Evolutionary conservation across 2,888 invertebrate genomes (phyloP), one percentile per base, ranked within the genome.

Genomic region (Drosophila bunnanda): DNA sequence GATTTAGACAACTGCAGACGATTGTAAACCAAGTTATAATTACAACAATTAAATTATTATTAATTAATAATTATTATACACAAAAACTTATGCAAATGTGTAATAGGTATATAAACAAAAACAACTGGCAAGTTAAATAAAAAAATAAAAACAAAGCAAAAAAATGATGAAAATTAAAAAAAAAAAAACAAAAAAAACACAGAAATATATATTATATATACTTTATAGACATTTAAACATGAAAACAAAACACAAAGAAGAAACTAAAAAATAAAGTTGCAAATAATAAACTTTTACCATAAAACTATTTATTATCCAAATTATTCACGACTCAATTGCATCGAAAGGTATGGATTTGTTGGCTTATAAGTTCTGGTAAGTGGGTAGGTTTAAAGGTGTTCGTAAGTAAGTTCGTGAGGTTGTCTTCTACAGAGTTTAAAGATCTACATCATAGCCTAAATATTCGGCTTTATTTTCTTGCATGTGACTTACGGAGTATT

Each of bases 201-300:
- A 83, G 83, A 83, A 82, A 89, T 89, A 89, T 89, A 84, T 89
- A 84, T 84, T 84, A 84, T 84, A 84, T 84, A 84, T 84, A 84
- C 84, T 84, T 84, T 84, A 84, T 84, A 84, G 84, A 84, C 85
- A 84, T 84, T 84, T 84, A 84, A 84, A 84, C 83, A 88, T 83
- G 82, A 82, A 86, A 82, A 82, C 77, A 78, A 79, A 73, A 75
- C 52, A 59, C 72, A 80, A 88, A 82, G 55, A 44, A 79, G 80
- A 84, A 89, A 88, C 80, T 88, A 84, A 87, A 84, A 89, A 84
- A 84, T 84, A 84, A 84, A 84, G 84, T 84, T 84, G 88, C 89
- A 84, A 89, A 89, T 84, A 83, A 83, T 83, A 89, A 84, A 84
- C 84, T 84, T 84, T 84, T 84, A 84, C 89, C 89, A 84, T 89